Evolutionary conservation across 2,888 invertebrate species (phyloP).

Genomic region (Drosophila neonasuta): DNA sequence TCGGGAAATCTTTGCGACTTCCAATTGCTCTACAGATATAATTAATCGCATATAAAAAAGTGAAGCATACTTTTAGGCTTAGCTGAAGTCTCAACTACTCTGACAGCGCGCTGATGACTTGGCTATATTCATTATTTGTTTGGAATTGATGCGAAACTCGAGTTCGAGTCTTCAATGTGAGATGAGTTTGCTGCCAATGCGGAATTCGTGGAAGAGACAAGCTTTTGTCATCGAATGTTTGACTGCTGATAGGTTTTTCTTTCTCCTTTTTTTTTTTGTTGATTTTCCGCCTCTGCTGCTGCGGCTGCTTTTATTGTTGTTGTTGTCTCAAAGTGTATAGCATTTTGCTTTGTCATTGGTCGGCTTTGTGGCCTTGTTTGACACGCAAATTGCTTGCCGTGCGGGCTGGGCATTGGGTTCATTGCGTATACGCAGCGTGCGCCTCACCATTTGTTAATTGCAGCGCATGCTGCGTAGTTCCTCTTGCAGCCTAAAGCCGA

Average conservation of each 20-base stretch:
- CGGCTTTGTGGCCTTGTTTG: conserved; percentile 40
- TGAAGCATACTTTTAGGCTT: background rate
- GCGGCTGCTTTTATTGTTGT: background rate
- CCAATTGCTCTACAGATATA: background rate
- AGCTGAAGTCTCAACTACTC: background rate
- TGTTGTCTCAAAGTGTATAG: conserved; percentile 15
- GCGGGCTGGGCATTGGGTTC: conserved; percentile 3
- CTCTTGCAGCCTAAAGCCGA: conserved; percentile 31
- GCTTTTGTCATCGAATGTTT: conserved; percentile 15
- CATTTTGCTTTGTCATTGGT: conserved; percentile 55
- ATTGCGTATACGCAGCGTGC: conserved; percentile 52
- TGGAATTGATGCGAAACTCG: background rate
- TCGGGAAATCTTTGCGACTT: background rate
- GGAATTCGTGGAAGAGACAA: conserved; percentile 5
- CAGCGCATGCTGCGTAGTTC: conserved; percentile 14
- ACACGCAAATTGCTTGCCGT: conserved; percentile 45
- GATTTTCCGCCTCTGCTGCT: background rate
- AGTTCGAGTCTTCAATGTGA: background rate
- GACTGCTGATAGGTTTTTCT: conserved; percentile 18
- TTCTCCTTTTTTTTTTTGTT: background rate
- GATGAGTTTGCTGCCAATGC: background rate
- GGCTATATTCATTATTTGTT: background rate
- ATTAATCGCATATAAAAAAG: background rate
- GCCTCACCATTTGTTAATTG: conserved; percentile 47
- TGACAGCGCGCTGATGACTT: background rate